These are phyloP conservation scores for Spea bombifrons DNA, from an alignment of 2,113 vertebrate species.

Conservation along the genomic window DNA sequence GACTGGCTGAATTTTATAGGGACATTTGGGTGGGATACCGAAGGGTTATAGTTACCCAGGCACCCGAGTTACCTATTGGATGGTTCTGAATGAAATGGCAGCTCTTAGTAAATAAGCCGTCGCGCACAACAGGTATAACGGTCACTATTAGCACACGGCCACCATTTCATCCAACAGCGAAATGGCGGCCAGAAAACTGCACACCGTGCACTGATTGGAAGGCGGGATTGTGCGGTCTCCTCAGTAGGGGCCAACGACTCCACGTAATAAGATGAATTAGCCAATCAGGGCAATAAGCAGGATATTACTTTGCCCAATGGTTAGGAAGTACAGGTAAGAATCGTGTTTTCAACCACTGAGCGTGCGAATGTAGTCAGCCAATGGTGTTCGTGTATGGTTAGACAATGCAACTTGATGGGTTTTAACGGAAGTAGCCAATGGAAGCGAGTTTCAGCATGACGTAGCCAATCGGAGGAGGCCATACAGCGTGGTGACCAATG, in stretches of 20 bases:
- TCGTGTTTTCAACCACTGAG: too few species aligned
- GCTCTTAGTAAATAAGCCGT: too few species aligned
- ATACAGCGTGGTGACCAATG: background rate
- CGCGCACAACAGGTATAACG: too few species aligned
- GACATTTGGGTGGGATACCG: too few species aligned
- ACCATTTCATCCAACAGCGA: slow-evolving; percentile 34
- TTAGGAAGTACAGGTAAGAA: background rate
- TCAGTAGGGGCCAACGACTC: too few species aligned
- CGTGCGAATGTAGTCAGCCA: background rate
- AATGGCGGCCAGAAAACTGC: slow-evolving; percentile 12
- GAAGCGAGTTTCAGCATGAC: background rate
- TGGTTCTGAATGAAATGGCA: too few species aligned
- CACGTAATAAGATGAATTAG: too few species aligned
- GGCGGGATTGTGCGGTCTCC: too few species aligned
- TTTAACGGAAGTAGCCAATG: background rate
- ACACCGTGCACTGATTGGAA: background rate
- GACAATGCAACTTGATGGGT: background rate
- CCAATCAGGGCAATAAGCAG: background rate
- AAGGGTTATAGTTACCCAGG: too few species aligned
- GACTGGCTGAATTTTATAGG: too few species aligned
- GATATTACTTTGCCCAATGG: background rate
- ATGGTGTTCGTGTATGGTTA: background rate
- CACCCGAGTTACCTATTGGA: too few species aligned
- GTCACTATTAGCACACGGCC: background rate
- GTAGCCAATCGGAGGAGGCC: background rate